Conservation (phyloP, 2,113 vertebrate species). For the Ceratotherium simum region DNA sequence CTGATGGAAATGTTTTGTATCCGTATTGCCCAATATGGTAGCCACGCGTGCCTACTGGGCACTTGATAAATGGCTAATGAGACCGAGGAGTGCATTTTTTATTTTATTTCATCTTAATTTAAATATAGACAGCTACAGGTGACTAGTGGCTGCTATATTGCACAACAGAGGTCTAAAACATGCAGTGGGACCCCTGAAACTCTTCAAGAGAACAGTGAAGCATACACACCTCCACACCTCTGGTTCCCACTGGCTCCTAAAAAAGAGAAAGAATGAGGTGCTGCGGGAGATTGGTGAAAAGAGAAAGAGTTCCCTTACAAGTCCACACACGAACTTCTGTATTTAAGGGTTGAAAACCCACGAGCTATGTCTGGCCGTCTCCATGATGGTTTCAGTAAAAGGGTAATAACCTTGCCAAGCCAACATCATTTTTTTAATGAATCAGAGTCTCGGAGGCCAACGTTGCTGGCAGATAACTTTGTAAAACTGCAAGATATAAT, state of each 20-base stretch:
- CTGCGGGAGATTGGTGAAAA: not conserved
- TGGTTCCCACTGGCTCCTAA: not conserved
- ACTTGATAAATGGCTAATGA: not conserved
- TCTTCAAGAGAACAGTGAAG: not conserved
- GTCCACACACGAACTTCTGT: not conserved
- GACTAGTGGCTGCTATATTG: not conserved
- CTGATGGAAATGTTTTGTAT: not conserved
- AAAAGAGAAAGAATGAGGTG: not conserved
- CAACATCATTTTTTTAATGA: slow-evolving; percentile 55
- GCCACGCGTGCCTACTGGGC: not conserved
- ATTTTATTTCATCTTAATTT: not conserved
- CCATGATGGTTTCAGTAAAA: not conserved
- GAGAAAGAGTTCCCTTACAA: not conserved
- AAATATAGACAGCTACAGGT: not conserved
- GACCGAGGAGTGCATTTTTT: not conserved
- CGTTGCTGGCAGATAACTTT: slow-evolving; percentile 30
- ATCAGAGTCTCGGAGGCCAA: slow-evolving; percentile 20
- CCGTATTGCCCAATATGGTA: not conserved
- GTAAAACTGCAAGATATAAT: slow-evolving; percentile 44
- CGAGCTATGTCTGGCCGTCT: not conserved
- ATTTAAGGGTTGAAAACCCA: not conserved
- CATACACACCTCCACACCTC: not conserved
- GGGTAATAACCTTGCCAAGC: slow-evolving; percentile 41
- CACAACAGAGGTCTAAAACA: not conserved
- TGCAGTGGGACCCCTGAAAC: not conserved